phyloP scores from a whole-genome alignment of 2,797 vertebrate genomes.

The Enteromius treurensis region DNA sequence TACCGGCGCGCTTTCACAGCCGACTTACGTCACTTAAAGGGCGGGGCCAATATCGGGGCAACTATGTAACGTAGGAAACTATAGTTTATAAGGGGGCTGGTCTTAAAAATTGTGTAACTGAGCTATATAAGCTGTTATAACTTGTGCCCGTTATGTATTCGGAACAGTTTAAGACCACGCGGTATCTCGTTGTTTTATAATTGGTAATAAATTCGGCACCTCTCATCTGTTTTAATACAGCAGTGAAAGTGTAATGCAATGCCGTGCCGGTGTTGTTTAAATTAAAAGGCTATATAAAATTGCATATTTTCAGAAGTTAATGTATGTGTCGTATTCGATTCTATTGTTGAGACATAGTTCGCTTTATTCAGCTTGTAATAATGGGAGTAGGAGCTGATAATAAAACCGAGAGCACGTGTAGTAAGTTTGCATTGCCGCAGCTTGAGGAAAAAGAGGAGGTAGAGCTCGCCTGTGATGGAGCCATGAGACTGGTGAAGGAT shows the following conservation, averaged over 20 bases:
- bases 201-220: neutral
- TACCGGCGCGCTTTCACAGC: neutral
- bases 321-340: neutral
- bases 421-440: neutral
- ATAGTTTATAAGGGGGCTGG: neutral
- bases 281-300: neutral
- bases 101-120: conserved; percentile 26
- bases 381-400: conserved; percentile 62
- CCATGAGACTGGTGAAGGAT: neutral
- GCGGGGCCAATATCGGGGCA: neutral
- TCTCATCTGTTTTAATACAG: neutral
- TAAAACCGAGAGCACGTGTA: neutral
- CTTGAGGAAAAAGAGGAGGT: conserved; percentile 29
- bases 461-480: conserved; percentile 3
- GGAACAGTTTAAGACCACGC: neutral
- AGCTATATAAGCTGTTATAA: neutral
- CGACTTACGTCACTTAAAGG: neutral
- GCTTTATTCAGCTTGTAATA: neutral
- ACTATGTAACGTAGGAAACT: neutral
- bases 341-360: neutral
- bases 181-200: neutral
- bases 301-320: too few species aligned
- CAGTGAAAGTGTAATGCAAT: neutral
- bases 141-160: neutral
- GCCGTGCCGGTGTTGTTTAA: neutral